Evolutionary conservation across 64 coral and sea anemone species (phyloP), one percentile per base, ranked within the genome.

Genomic region (Montipora capricornis): DNA sequence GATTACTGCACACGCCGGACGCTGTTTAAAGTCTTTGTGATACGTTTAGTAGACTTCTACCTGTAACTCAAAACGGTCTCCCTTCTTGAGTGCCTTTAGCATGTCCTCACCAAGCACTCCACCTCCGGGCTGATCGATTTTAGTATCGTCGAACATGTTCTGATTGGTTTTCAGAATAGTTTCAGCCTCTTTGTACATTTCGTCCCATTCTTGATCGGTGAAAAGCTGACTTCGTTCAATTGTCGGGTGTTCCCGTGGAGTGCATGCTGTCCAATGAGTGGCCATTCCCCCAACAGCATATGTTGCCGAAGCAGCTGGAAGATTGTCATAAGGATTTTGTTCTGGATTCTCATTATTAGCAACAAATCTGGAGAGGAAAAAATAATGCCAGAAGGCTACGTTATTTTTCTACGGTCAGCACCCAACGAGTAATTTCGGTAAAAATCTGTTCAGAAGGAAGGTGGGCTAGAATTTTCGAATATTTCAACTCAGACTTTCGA

Each of bases 231-330:
- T 22, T 5, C 84, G 69, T 50, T 73, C 44, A 73, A 49, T 17
- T 19, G 4, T 2, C 2, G 66, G 64, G 24, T 87, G 0, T 87
- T 87, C 19, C 5, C 64, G 44, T 17, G 84, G 67, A 19, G 24
- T 44, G 13, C 53, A 61, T 3, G 84, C 84, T 13, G 84, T 87
- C 84, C 84, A 87, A 61, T 87, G 84, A 10, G 66, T 87, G 4
- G 84, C 15, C 68, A 74, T 87, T 73, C 84, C 84, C 46, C 84
- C 84, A n/a, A 87, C 84, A 13, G 84, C 84, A 87, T 74, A 87
- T 0, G 84, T 87, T 4, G 67, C 84, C 8, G 84, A 66, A 2
- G 67, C 68, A 8, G 47, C 49, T 8, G 84, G 68, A 47, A 87
- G 84, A 44, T 87, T 87, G 51, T 55, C 80, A 37, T 82, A 58